phyloP scores from a whole-genome alignment of 1,140 invertebrate species.

The Reticulitermes speratus region DNA sequence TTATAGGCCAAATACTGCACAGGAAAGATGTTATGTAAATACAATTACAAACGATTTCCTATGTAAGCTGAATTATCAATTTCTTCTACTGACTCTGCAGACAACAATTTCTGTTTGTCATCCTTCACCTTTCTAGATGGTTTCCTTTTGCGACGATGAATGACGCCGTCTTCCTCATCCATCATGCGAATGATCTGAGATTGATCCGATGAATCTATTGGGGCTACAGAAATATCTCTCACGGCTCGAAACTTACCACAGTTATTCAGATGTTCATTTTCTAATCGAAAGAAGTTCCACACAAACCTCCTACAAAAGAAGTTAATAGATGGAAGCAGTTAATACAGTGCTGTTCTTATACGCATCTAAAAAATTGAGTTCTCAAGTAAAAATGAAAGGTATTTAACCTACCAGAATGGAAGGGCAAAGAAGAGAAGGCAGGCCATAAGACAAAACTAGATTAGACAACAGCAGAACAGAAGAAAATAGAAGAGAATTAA shows the following conservation, averaged over 20 bases:
- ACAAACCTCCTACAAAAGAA: conserved; percentile 87
- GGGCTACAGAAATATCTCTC: conserved; percentile 96
- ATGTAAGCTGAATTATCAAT: background rate
- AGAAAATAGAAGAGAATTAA: too few relatives aligned
- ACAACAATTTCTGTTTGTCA: conserved; percentile 9
- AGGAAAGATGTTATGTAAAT: background rate
- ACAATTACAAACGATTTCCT: background rate
- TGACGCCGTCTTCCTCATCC: conserved; percentile 88
- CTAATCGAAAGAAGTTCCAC: conserved; percentile 99
- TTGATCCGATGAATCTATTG: conserved; percentile 91
- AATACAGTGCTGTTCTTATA: too few relatives aligned
- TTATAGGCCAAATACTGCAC: background rate
- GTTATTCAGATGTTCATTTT: conserved; percentile 99
- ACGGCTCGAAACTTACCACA: conserved; percentile 99
- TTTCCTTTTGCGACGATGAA: conserved; percentile 48
- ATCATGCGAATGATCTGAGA: conserved; percentile 92
- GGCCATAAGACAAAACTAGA: too few relatives aligned
- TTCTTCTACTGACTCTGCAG: background rate
- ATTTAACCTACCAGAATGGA: background rate
- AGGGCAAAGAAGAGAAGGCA: background rate
- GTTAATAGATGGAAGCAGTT: too few relatives aligned
- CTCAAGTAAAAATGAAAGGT: background rate
- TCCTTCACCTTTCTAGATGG: conserved; percentile 17
- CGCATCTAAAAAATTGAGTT: too few relatives aligned
- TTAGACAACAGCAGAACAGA: too few relatives aligned